phyloP scores from a whole-genome alignment of 2,113 vertebrate species.

The Ciconia maguari region DNA sequence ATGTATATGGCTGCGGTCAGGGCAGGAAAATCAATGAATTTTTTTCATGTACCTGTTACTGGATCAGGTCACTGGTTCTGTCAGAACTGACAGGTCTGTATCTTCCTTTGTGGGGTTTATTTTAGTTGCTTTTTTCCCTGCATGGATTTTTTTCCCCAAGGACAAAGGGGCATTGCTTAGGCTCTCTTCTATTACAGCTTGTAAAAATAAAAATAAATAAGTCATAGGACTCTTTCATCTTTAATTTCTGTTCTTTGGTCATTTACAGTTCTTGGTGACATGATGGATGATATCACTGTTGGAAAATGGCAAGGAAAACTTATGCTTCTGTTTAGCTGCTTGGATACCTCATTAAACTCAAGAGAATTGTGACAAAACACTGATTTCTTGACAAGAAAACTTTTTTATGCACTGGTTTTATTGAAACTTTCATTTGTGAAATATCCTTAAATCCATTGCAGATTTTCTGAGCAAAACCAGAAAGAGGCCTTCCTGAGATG shows the following conservation, averaged over 20 bases:
- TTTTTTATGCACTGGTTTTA: not conserved
- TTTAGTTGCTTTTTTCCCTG: not conserved
- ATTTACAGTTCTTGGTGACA: not conserved
- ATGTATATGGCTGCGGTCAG: not conserved
- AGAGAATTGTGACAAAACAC: not conserved
- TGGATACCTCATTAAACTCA: constrained; percentile 18
- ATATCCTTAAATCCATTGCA: not conserved
- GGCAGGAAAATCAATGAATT: not conserved
- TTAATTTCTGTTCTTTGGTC: constrained; percentile 24
- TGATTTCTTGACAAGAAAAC: not conserved
- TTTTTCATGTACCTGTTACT: not conserved
- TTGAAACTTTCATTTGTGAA: not conserved
- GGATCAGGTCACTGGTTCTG: not conserved
- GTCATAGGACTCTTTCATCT: constrained; percentile 27
- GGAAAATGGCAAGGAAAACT: constrained; percentile 25
- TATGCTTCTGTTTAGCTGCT: constrained; percentile 4
- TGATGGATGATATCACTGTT: not conserved
- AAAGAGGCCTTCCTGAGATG: not conserved
- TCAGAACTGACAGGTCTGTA: not conserved
- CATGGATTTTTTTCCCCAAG: not conserved
- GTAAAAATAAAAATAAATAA: constrained; percentile 36
- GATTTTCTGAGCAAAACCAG: not conserved
- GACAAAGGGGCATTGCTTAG: not conserved
- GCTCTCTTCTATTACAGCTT: not conserved
- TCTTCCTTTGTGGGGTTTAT: not conserved